Evolutionary conservation across 23 tunicate genomes (phyloP), one percentile per base, ranked within the genome.

Genomic region (Diplosoma virens): DNA sequence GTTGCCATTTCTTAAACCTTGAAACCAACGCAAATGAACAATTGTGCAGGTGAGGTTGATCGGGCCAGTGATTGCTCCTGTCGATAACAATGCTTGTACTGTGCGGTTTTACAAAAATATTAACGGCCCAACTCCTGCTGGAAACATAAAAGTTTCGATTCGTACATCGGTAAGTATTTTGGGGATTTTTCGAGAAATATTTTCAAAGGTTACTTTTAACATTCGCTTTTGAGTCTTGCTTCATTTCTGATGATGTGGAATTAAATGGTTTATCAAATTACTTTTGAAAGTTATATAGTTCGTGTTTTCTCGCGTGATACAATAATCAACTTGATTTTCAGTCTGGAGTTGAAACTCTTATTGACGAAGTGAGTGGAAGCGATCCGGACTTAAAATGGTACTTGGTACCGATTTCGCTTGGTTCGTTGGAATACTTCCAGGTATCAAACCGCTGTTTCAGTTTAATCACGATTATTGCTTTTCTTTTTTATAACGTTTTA

Each of bases 1-100:
- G 21, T 22, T 20, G 24, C 58, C n/a, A n/a, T n/a, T n/a, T n/a
- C n/a, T n/a, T n/a, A n/a, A n/a, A n/a, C n/a, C n/a, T n/a, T n/a
- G n/a, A n/a, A n/a, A n/a, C n/a, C n/a, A n/a, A n/a, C n/a, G n/a
- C n/a, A n/a, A n/a, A n/a, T n/a, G n/a, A n/a, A n/a, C n/a, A n/a
- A n/a, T 41, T 79, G 48, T 81, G 33, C 61, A 90, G 97, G 55
- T 89, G 32, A 72, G 78, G 3, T 75, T 92, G 18, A 76, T 54
- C 50, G 90, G 97, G 33, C 92, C 92, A 3, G 80, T 85, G 1
- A 85, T 92, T 22, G 52, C 65, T 16, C 97, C 97, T 20, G 92
- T 81, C n/a, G 73, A 85, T 33, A 82, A 74, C 71, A 82, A 74
- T 18, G 97, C 97, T 9, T 92, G 97, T 30, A 52, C 79, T 18